phyloP scores from a whole-genome alignment of 2,113 vertebrate genomes.

The Athene cunicularia region DNA sequence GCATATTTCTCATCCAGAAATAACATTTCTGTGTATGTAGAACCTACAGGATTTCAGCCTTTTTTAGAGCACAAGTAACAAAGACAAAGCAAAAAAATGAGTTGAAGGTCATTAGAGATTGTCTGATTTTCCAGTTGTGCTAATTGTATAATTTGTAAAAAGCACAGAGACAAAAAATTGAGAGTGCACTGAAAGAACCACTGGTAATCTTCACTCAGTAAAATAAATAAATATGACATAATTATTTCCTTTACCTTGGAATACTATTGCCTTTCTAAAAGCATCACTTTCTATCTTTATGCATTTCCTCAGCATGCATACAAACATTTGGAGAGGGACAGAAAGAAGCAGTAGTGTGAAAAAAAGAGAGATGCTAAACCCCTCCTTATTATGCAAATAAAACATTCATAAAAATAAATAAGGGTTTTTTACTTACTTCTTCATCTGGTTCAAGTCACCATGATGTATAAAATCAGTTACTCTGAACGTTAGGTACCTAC shows the following conservation, averaged over 20 bases:
- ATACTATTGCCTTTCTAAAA: background rate
- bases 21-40: background rate
- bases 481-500: background rate
- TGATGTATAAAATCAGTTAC: background rate
- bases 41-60: background rate
- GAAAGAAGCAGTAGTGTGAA: background rate
- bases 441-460: background rate
- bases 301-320: background rate
- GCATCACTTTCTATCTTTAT: background rate
- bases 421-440: background rate
- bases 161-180: background rate
- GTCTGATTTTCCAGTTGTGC: background rate
- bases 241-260: background rate
- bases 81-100: accelerated
- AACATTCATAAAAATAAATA: background rate
- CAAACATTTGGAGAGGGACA: background rate
- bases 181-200: background rate
- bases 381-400: background rate
- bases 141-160: background rate
- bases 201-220: background rate
- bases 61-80: background rate
- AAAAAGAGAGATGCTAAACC: background rate
- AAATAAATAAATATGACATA: background rate
- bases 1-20: background rate
- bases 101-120: background rate